Evolutionary conservation across 2,888 invertebrate species (phyloP), one percentile per base, ranked within the genome.

Genomic region (Trichacis sp.): DNA sequence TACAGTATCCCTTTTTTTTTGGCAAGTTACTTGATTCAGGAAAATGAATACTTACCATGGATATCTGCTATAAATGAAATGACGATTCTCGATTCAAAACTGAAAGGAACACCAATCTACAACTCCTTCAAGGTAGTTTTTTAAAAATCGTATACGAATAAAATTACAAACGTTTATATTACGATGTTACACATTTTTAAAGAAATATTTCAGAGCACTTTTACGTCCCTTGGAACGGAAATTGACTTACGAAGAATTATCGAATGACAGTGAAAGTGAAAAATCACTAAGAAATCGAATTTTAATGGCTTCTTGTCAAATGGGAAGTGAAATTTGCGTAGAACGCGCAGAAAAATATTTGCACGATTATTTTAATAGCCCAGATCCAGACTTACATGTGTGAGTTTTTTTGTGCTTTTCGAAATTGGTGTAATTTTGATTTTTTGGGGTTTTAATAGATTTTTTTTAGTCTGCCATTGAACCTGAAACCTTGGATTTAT

Each of bases 11-110:
- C 95, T 0, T 85, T 97, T 61, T 90, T 93, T 72, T 86, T 96
- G 0, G 91, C 93, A 0, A 88, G 87, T 47, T 97, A 96, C 79
- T 85, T 97, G 71, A 81, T 83, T 0, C 89, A 91, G 56, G 94
- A 94, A 82, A 86, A 87, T 9, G 93, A 94, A 68, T 94, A 92
- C 79, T 90, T 94, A 1, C 95, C 96, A 0, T 96, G 95, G 96
- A 89, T 90, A 73, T 88, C 94, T 0, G 94, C 93, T 0, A 85
- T 93, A 2, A 88, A 88, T 0, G 90, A 90, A 17, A 86, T 96
- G 15, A 89, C 88, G n/a, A 95, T 92, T 76, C 87, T 96, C 8
- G 63, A 74, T 51, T 55, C 30, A 42, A 59, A 64, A 43, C 50
- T 73, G 12, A 50, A 36, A 12, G 38, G n/a, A 12, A 57, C 15